Conservation (phyloP, 2,888 invertebrate species). For the Volucella zonaria region DNA sequence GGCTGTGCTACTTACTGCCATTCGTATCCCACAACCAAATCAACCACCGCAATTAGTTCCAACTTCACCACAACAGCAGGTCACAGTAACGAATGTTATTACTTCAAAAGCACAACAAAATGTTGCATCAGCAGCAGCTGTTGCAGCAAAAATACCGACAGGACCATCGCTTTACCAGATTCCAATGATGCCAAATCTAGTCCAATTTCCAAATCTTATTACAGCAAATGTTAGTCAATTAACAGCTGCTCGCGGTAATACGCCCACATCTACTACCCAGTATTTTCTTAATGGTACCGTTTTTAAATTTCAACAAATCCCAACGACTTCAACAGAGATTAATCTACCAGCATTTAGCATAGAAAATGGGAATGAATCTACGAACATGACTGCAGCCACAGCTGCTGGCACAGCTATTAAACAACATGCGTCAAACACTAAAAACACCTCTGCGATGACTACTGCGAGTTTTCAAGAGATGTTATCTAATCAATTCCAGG, state of each 20-base stretch:
- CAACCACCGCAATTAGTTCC: conserved; percentile 76
- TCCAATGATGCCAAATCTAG: conserved; percentile 86
- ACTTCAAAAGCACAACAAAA: conserved; percentile 44
- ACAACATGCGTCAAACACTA: conserved; percentile 54
- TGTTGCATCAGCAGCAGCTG: conserved; percentile 57
- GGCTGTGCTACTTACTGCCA: conserved; percentile 85
- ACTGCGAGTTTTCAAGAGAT: conserved; percentile 78
- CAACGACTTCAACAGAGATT: conserved; percentile 38
- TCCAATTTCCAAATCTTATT: conserved; percentile 86
- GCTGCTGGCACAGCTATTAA: conserved; percentile 55
- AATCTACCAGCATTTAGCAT: conserved; percentile 41
- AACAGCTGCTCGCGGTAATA: conserved; percentile 75
- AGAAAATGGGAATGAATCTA: conserved; percentile 60
- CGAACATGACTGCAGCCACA: conserved; percentile 49
- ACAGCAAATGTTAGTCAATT: conserved; percentile 80
- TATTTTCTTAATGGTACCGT: conserved; percentile 82
- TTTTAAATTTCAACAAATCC: conserved; percentile 80
- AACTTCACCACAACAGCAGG: conserved; percentile 78
- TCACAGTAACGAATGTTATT: conserved; percentile 26
- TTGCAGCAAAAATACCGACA: conserved; percentile 68
- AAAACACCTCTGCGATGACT: conserved; percentile 75
- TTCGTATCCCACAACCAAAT: conserved; percentile 83
- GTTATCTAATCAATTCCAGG: conserved; percentile 76
- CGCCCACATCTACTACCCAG: conserved; percentile 80
- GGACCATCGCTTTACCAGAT: conserved; percentile 84